Conservation (phyloP, 2,797 vertebrate genomes). For the Cossypha heuglini region DNA sequence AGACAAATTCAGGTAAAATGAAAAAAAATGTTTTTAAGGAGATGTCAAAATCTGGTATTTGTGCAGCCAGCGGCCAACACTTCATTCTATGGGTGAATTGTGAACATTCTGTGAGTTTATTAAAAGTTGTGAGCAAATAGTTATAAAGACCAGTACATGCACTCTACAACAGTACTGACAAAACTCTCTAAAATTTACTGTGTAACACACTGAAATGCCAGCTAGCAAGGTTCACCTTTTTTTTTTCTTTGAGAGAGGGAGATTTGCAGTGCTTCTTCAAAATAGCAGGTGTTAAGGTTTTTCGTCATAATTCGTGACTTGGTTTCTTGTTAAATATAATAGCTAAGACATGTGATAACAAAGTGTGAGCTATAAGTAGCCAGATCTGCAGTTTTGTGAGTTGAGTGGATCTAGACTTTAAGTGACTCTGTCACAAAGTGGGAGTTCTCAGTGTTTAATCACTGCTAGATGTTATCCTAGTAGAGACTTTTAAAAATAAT, state of each 20-base stretch:
- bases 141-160: background rate
- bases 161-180: background rate
- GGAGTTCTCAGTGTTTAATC: conserved; percentile 10
- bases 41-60: background rate
- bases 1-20: conserved; percentile 75
- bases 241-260: background rate
- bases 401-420: background rate
- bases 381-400: conserved; percentile 18
- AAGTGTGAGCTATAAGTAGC: conserved; percentile 45
- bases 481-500: background rate
- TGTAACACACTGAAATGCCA: background rate
- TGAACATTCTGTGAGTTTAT: background rate
- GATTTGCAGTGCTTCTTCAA: conserved; percentile 16
- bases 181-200: background rate
- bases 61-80: background rate
- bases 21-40: background rate
- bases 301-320: conserved; percentile 44
- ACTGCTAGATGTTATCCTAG: background rate
- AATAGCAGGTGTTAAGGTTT: conserved; percentile 49
- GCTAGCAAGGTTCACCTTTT: background rate
- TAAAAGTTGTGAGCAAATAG: background rate
- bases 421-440: conserved; percentile 3
- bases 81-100: background rate
- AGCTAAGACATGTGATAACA: conserved; percentile 39
- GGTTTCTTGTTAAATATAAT: conserved; percentile 45